Base-by-base conservation (phyloP, 2,888 invertebrate genomes). In the Rotaria magnacalcarata region DNA sequence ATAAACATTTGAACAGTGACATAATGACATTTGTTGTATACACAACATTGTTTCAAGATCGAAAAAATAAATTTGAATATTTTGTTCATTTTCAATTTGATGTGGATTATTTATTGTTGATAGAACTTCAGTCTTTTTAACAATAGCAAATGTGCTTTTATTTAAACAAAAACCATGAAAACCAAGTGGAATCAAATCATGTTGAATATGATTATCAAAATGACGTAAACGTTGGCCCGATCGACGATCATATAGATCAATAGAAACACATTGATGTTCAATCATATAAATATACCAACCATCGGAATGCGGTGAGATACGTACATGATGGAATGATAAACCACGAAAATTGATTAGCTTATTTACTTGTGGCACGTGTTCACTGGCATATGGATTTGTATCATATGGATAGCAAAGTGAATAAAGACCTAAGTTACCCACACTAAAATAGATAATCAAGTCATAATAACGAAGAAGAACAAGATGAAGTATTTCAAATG, bases 171-270 rank as follows among this genome's bases (percentile, higher is more conserved):
- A 67, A 16, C 67, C 67, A 67, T 67, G 67, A 34, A 67, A 67
- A 34, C 67, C 67, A 34, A 67, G 67, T 67, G 67, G 67, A 67
- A 67, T 34, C 16, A 67, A 67, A 67, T 67, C 67, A 67, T 67
- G 67, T 67, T 67, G 67, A 14, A 4, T 67, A 67, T 67, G 34
- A 67, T 67, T 67, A 41, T 67, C 67, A 67, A 6, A 67, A 41
- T 67, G 67, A 67, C 41, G 67, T 67, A 67, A 67, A 67, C 19
- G 67, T 67, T 67, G 67, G 34, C 67, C 67, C 8, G 67, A 67
- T 67, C 67, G 67, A 41, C 67, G 67, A 34, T 67, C 67, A 67
- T 67, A 67, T 34, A 67, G 19, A 67, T 67, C 67, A 67, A 67
- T 67, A 1, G 67, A 67, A 5, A 67, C 67, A 67, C 27, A 34